phyloP scores from a whole-genome alignment of 2,888 invertebrate species.

The Hyposoter didymator region DNA sequence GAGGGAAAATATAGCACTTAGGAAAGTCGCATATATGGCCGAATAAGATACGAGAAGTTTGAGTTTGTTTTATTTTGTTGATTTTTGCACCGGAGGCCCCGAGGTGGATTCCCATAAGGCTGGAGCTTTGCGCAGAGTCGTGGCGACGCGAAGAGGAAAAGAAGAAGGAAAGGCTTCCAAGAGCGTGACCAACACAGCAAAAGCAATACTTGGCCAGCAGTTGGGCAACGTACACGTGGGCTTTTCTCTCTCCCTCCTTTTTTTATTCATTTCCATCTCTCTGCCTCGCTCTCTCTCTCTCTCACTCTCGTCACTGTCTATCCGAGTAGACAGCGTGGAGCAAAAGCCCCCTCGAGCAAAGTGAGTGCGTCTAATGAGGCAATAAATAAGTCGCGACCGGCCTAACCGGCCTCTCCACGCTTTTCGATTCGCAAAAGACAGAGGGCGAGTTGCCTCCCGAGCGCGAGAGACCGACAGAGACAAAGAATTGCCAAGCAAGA shows the following conservation, averaged over 20 bases:
- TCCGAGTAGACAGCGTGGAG: slow-evolving; percentile 84
- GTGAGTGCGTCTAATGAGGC: slow-evolving; percentile 84
- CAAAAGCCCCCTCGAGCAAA: slow-evolving; percentile 80
- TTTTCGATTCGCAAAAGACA: slow-evolving; percentile 77
- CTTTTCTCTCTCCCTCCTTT: slow-evolving; percentile 45
- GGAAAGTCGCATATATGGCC: background rate
- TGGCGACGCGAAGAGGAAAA: background rate
- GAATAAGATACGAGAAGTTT: background rate
- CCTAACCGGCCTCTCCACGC: slow-evolving; percentile 83
- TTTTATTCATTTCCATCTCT: slow-evolving; percentile 34
- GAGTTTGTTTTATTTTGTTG: slow-evolving; percentile 2
- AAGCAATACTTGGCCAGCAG: slow-evolving; percentile 67
- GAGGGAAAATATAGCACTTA: background rate
- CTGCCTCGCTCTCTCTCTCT: slow-evolving; percentile 66
- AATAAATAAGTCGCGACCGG: slow-evolving; percentile 83
- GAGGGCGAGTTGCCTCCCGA: slow-evolving; percentile 17
- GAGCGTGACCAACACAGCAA: slow-evolving; percentile 66
- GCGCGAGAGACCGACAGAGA: slow-evolving; percentile 4
- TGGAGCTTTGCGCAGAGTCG: slow-evolving; percentile 26
- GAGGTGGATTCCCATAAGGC: slow-evolving; percentile 29
- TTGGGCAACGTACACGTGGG: slow-evolving; percentile 24
- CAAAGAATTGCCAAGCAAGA: slow-evolving; percentile 69
- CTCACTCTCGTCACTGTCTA: slow-evolving; percentile 83
- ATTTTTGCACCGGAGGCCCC: slow-evolving; percentile 12
- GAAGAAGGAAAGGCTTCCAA: slow-evolving; percentile 58